Evolutionary conservation across 2,113 vertebrate genomes (phyloP), one percentile per base, ranked within the genome.

Genomic region (Rhinoderma darwinii): DNA sequence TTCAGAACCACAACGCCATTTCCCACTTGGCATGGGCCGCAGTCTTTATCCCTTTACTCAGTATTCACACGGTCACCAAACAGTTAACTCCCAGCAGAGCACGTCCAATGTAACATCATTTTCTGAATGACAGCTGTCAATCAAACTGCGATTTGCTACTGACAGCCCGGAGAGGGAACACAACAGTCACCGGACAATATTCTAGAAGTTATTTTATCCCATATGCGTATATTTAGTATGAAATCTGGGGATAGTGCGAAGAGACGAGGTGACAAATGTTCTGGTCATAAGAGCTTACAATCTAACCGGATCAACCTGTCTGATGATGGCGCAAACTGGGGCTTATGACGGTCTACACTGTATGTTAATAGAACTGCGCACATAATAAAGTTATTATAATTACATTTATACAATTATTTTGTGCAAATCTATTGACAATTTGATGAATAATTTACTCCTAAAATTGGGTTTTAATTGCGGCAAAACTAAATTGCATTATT

Each of bases 101-200:
- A 4, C 17, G 3, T 15, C 30, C 75, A 51, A 50, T 17, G n/a
- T 43, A 0, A 20, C 27, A 30, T 12, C 74, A 50, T 20, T 3
- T 8, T 8, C 15, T 70, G 66, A 70, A 35, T 72, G 68, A 41
- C 68, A 72, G 35, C 68, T 72, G 68, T 72, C 68, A 72, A 39
- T 72, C 68, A 72, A 2, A 41, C 9, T 1, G 14, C 8, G 32
- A 37, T 35, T 20, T 70, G 66, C 17, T 2, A 39, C 11, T 9
- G 18, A 37, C 10, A 18, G 22, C 35, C 17, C 35, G 17, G 15
- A 68, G 32, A 35, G 30, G 5, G 12, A 37, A 35, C 3, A 68
- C 68, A 72, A 41, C 20, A 20, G 20, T 37, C 30, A 32, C 56
- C 3, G 56, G 56, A n/a, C n/a, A n/a, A n/a, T n/a, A n/a, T n/a